A percentile compares a stretch with the other conserved stretches of the same genome.
phyloP scores from a whole-genome alignment of 2,888 invertebrate species.

The Pemphredon lugubris region DNA sequence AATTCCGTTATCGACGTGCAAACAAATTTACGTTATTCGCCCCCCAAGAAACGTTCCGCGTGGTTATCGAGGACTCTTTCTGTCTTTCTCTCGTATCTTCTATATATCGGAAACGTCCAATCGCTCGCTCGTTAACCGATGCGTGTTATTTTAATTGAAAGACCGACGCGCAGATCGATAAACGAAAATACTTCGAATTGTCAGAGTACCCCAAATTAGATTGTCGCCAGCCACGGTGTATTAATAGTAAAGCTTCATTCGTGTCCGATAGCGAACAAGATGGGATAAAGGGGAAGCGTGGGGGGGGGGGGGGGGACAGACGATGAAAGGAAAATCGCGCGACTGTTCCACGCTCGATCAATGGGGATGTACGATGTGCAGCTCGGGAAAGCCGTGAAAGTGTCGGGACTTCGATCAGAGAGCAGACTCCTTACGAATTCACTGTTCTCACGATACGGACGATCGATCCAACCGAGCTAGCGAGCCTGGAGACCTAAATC shows the following conservation, averaged over 20 bases:
- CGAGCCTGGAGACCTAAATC: slow-evolving; percentile 56
- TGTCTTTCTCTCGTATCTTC: background rate
- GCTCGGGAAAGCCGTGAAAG: slow-evolving; percentile 31
- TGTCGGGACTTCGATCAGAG: slow-evolving; percentile 45
- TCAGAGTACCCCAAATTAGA: background rate
- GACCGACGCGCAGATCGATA: slow-evolving; percentile 26
- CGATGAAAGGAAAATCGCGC: slow-evolving; percentile 7
- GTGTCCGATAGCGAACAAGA: no score
- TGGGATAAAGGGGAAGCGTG: no score
- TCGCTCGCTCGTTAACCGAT: slow-evolving; percentile 28
- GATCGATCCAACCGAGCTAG: slow-evolving; percentile 51
- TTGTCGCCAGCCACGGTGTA: no score
- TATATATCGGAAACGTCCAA: background rate
- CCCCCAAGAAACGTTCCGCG: background rate
- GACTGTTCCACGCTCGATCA: slow-evolving; percentile 13
- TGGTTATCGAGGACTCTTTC: background rate
- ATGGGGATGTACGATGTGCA: slow-evolving; percentile 24
- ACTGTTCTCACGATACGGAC: slow-evolving; percentile 43
- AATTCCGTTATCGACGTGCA: slow-evolving; percentile 1
- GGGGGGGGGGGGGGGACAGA: background rate
- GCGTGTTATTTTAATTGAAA: slow-evolving; percentile 46
- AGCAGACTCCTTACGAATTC: slow-evolving; percentile 51
- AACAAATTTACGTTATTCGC: background rate
- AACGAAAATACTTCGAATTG: slow-evolving; percentile 28
- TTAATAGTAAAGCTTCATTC: no score